Evolutionary conservation across 2,888 invertebrate species (phyloP), one percentile per base, ranked within the genome.

Genomic region (Cheilosia variabilis): DNA sequence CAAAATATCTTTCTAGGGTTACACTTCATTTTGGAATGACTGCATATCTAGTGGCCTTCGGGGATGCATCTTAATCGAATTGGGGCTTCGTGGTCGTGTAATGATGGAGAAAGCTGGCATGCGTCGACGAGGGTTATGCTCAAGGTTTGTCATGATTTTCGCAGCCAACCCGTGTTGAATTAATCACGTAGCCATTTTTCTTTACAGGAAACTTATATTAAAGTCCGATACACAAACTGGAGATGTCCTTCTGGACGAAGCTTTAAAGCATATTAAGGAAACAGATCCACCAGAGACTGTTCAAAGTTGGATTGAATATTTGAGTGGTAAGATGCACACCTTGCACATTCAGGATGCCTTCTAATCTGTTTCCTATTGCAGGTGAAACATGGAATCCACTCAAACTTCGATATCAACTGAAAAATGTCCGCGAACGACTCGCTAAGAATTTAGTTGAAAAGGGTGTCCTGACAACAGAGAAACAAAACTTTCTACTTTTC

Each of bases 11-110:
- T 66, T 60, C 13, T 34, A 98, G 98, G 99, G 99, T 87, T 99
- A 99, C 94, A 99, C 99, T 91, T 99, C 99, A 75, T 99, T 99
- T 93, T 99, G 99, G 99, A 99, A 99, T 93, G 99, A 99, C 93
- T 99, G 99, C 93, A 99, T 99, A 94, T 99, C 99, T 89, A 98
- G 98, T 90, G 99, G 99, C 53, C 94, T 99, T 87, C 95, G 99
- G 90, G 99, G 99, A 87, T 99, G 99, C 93, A 99, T 99, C 91
- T 94, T 99, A 89, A 98, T 99, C 88, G 99, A 99, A 93, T 94
- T 99, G 89, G 98, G 98, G 10, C 93, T 99, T 87, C 94, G 99
- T 89, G 98, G 98, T 57, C 96, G 99, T 82, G 95, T 99, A 81
- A 99, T 99, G 93, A 93, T 99, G 89, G 99, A 99, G 93, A 96